phyloP scores from a whole-genome alignment of 2,888 invertebrate species.

The Notocelia uddmanniana region DNA sequence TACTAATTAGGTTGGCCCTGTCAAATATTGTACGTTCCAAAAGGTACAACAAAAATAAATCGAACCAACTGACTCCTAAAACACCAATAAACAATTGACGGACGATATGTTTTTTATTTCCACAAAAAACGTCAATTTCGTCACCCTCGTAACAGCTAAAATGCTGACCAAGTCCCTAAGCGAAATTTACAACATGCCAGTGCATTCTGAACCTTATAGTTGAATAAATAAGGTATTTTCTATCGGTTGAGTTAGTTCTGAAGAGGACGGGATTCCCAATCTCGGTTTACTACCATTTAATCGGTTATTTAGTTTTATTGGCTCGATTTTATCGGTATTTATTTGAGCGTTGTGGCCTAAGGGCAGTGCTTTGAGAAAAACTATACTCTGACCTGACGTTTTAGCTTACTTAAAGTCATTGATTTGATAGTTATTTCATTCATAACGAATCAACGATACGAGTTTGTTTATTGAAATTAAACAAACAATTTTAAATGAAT shows the following conservation, averaged over 20 bases:
- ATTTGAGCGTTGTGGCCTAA: conserved; percentile 9
- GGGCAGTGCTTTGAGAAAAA: conserved; percentile 4
- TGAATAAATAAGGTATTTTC: background rate
- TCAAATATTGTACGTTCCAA: too few relatives aligned
- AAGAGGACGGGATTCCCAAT: conserved; percentile 1
- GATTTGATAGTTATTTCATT: background rate
- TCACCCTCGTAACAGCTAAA: conserved; percentile 34
- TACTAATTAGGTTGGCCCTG: too few relatives aligned
- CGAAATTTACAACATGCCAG: background rate
- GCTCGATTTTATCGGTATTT: conserved; percentile 31
- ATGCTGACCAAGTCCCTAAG: conserved; percentile 32
- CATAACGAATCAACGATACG: too few relatives aligned
- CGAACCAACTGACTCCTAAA: background rate
- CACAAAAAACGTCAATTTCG: conserved; percentile 31
- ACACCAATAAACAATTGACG: conserved; percentile 29
- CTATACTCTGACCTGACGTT: background rate
- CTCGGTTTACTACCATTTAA: conserved; percentile 40
- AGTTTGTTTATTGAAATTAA: too few relatives aligned
- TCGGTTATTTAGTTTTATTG: conserved; percentile 38
- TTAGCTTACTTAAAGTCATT: background rate
- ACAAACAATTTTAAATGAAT: too few relatives aligned
- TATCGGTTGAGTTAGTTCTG: background rate
- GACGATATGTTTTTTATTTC: conserved; percentile 16
- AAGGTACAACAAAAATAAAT: background rate
- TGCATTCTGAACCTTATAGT: background rate